phyloP scores from a whole-genome alignment of 35 echinoderm and acorn worm genomes.

The Stichopus chloronotus region DNA sequence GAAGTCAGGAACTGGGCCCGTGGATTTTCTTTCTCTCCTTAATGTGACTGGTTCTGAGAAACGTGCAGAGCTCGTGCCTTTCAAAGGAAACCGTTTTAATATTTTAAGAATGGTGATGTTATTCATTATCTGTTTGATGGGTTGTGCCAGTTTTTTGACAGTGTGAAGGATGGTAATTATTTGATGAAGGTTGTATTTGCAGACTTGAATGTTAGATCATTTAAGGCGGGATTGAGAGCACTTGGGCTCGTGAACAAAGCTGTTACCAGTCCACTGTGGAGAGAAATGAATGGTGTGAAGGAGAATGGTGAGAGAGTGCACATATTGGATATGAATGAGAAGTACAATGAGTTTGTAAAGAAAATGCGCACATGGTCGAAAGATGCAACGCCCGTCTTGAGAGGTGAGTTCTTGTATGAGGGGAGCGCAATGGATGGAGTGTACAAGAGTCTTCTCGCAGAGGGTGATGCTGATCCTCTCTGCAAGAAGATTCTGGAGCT shows the following conservation, averaged over 20 bases:
- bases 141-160: neutral
- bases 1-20: neutral
- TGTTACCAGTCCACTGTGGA: neutral
- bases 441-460: neutral
- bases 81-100: slow-evolving; percentile 77
- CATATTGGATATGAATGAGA: neutral
- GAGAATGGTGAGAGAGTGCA: slow-evolving; percentile 23
- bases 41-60: neutral
- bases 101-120: slow-evolving; percentile 68
- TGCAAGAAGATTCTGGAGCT: slow-evolving; percentile 27
- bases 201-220: slow-evolving; percentile 24
- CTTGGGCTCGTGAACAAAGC: slow-evolving; percentile 12
- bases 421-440: neutral
- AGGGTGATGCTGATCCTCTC: neutral
- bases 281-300: neutral
- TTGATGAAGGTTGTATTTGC: slow-evolving; percentile 41
- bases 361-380: neutral
- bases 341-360: slow-evolving; percentile 3
- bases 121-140: slow-evolving; percentile 55
- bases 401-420: neutral
- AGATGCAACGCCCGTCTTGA: neutral
- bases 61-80: slow-evolving; percentile 49
- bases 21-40: slow-evolving; percentile 61
- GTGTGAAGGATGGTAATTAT: neutral
- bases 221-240: neutral